Evolutionary conservation across 2,797 vertebrate genomes (phyloP), one percentile per base, ranked within the genome.

Genomic region (Sebastiscus albofasciatus): DNA sequence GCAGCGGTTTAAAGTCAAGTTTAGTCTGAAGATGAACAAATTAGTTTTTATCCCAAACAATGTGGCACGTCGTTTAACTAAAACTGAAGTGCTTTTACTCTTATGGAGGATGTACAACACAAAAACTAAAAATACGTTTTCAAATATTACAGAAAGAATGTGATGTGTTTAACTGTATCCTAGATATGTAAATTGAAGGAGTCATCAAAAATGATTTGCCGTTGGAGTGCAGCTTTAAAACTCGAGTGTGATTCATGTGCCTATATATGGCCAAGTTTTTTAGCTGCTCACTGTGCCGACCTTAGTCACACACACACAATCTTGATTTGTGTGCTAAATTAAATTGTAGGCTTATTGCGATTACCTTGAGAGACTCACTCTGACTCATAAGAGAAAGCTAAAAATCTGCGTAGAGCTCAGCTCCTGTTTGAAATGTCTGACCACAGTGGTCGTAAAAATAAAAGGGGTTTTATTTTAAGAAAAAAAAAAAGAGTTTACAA

Each of bases 21-120:
- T 84, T 72, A 56, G 13, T 66, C 56, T 78, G 36, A 82, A 66
- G 54, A 79, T 67, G 42, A 66, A 75, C 58, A 60, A 39, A 74
- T 83, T 74, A 26, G 18, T 54, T 77, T 78, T 80, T 59, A 62
- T 75, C 34, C 16, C 12, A 77, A 82, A 87, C 72, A 78, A 26
- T 29, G 34, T 75, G 67, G 24, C 58, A 36, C 33, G 31, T 36
- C 8, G 9, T 76, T 64, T 54, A 56, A 56, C 46, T 89, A 22
- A 18, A 77, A 67, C 33, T 22, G 11, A 72, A 67, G 31, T 12
- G 27, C 33, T 55, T 79, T 61, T 66, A 5, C 33, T 67, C 24
- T 33, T 24, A 6, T 20, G 2, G 24, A 71, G 8, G 1, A 4
- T 13, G 29, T 11, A 33, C 11, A 34, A 59, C 9, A 62, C 26